Evolutionary conservation across 1,140 invertebrate genomes (phyloP).

Genomic region (Drosophila melanica): DNA sequence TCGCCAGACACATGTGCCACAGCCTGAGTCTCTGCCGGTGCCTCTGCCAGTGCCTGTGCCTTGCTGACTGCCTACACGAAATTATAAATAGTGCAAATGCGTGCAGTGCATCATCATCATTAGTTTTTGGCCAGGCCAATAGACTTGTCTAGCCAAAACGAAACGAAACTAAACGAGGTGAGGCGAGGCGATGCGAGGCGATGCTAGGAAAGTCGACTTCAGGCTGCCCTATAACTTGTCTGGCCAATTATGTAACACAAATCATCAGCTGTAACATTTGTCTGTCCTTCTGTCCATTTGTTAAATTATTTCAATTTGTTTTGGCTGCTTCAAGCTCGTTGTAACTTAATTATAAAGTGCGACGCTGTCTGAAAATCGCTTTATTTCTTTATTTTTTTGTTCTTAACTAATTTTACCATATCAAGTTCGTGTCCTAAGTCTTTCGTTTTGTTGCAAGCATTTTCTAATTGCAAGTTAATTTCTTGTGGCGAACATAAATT

Average conservation of each 20-base stretch:
- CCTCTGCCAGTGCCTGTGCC: conserved; percentile 17
- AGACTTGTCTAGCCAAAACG: conserved; percentile 63
- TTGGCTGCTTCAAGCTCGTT: conserved; percentile 6
- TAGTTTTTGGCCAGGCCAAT: conserved; percentile 73
- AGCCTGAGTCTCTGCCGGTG: conserved; percentile 24
- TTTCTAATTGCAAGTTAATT: conserved; percentile 83
- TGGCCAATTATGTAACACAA: conserved; percentile 46
- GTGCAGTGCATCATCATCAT: conserved; percentile 80
- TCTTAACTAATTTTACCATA: conserved; percentile 36
- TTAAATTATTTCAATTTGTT: conserved; percentile 76
- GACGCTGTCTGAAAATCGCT: background rate
- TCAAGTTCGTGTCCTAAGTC: conserved; percentile 80
- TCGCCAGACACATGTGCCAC: conserved; percentile 45
- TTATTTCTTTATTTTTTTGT: background rate
- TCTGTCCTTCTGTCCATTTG: conserved; percentile 48
- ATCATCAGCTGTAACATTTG: conserved; percentile 42
- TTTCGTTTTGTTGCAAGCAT: conserved; percentile 73
- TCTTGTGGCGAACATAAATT: conserved; percentile 82
- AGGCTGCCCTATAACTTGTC: conserved; percentile 50
- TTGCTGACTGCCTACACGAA: conserved; percentile 54
- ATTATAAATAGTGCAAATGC: conserved; percentile 82
- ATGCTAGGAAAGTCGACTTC: conserved; percentile 2
- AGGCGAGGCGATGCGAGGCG: conserved; percentile 1
- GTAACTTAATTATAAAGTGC: conserved; percentile 33
- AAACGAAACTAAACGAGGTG: conserved; percentile 2